These are phyloP conservation scores for Lytechinus pictus DNA, from an alignment of 35 echinoderm and acorn worm species.

Conservation along the genomic window DNA sequence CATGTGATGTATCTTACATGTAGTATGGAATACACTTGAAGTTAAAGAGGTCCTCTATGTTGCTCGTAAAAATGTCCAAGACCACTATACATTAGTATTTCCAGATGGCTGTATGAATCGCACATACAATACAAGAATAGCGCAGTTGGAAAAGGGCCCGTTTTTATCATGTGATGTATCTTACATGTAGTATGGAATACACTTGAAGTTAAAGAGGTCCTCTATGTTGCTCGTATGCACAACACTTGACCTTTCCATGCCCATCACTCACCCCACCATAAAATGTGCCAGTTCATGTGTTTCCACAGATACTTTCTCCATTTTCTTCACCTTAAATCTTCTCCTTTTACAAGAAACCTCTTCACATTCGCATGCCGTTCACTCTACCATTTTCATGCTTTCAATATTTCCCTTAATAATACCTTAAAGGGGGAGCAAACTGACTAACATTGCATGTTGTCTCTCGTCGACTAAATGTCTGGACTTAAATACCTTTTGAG, in stretches of 20 bases:
- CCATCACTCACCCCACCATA: background rate
- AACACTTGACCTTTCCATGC: background rate
- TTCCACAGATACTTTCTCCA: background rate
- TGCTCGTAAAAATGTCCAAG: background rate
- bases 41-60: background rate
- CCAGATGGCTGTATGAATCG: too few relatives aligned
- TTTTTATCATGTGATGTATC: background rate
- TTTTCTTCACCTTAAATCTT: background rate
- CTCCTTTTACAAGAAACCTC: background rate
- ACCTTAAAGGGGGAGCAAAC: too few relatives aligned
- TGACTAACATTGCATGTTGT: too few relatives aligned
- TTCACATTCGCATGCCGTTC: too few relatives aligned
- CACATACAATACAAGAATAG: too few relatives aligned
- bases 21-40: background rate
- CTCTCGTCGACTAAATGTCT: too few relatives aligned
- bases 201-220: background rate
- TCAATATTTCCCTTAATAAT: too few relatives aligned
- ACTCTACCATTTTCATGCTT: too few relatives aligned
- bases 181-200: background rate
- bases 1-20: background rate
- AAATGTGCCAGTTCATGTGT: background rate
- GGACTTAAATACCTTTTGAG: too few relatives aligned
- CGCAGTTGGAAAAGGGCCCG: background rate
- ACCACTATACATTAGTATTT: too few relatives aligned
- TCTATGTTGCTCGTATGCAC: background rate